These are phyloP conservation scores for Hartigia nigra DNA, from an alignment of 2,888 invertebrate genomes.

Conservation along the genomic window DNA sequence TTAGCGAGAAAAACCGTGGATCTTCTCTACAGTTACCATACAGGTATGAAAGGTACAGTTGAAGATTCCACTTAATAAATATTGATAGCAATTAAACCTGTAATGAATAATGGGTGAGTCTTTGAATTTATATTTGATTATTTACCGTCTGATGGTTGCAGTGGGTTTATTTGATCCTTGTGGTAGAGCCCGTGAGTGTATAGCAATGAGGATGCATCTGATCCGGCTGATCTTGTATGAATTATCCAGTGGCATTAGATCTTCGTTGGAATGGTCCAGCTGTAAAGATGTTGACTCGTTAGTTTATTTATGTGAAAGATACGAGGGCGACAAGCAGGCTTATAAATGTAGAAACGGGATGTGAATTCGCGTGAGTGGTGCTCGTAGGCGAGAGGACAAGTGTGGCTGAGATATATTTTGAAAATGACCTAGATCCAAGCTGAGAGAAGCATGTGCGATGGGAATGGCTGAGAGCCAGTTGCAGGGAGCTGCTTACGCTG, in stretches of 20 bases:
- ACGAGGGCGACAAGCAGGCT: background rate
- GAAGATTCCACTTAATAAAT: background rate
- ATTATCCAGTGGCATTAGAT: background rate
- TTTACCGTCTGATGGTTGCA: background rate
- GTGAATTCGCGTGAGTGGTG: background rate
- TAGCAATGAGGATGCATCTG: background rate
- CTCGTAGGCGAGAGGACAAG: slow-evolving; percentile 3
- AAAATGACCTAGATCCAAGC: slow-evolving; percentile 4
- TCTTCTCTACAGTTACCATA: background rate
- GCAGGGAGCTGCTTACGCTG: background rate
- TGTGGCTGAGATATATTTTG: slow-evolving; percentile 1
- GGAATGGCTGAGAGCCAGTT: background rate
- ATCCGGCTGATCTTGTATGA: background rate
- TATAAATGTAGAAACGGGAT: background rate
- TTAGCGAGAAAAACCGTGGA: background rate
- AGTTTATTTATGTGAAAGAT: background rate
- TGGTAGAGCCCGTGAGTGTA: too few species aligned
- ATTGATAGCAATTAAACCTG: background rate
- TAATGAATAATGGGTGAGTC: background rate
- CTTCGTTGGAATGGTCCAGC: background rate
- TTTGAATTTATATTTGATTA: background rate
- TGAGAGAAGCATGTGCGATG: background rate
- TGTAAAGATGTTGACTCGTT: background rate
- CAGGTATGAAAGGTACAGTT: background rate
- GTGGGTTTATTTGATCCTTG: background rate